phyloP scores from a whole-genome alignment of 2,888 invertebrate genomes.

The Prenolepis imparis region DNA sequence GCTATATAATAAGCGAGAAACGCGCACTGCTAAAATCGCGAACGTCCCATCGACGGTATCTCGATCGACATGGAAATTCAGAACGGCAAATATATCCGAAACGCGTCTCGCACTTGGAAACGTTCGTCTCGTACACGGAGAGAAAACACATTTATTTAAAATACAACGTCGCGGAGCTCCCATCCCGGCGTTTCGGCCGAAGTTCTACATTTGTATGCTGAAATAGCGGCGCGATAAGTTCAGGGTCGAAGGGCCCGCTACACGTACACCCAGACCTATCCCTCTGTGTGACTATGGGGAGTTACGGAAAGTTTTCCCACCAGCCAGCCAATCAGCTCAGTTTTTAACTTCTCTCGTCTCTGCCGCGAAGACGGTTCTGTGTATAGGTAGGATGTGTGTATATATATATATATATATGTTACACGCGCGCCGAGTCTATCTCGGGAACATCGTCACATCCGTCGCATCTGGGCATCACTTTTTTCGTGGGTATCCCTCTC shows the following conservation, averaged over 20 bases:
- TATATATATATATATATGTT: conserved; percentile 9
- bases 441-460: conserved; percentile 80
- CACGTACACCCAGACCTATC: conserved; percentile 68
- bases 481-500: conserved; percentile 54
- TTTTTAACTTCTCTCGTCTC: conserved; percentile 62
- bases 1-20: not conserved
- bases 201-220: conserved; percentile 59
- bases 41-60: not conserved
- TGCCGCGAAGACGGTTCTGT: conserved; percentile 14
- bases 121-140: not conserved
- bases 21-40: not conserved
- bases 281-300: conserved; percentile 56
- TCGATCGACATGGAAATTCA: conserved; percentile 15
- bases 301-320: conserved; percentile 17
- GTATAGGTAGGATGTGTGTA: not conserved
- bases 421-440: conserved; percentile 59
- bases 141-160: not conserved
- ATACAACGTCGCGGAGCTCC: not conserved
- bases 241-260: conserved; percentile 66
- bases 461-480: conserved; percentile 84
- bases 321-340: conserved; percentile 26
- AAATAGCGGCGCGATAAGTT: conserved; percentile 70
- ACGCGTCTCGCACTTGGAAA: conserved; percentile 14
- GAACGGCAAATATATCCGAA: conserved; percentile 14
- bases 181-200: conserved; percentile 16